Conservation (phyloP, 2,888 invertebrate species). For the Apodemia duryi region DNA sequence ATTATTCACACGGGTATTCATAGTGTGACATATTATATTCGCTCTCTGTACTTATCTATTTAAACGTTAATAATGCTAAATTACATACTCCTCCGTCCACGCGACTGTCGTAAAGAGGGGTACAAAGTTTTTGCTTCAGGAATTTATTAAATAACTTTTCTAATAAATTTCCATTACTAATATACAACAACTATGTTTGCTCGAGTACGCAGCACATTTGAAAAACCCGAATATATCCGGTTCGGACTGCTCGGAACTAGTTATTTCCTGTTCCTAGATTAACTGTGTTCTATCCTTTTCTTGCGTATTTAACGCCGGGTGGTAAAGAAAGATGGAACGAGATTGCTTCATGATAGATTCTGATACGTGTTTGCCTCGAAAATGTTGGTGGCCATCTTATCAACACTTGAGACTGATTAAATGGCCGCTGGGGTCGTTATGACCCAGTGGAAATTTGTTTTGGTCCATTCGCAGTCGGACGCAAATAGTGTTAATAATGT, state of each 20-base stretch:
- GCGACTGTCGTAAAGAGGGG: no score
- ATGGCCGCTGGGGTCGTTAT: slow-evolving; percentile 58
- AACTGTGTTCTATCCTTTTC: slow-evolving; percentile 36
- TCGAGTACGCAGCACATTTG: slow-evolving; percentile 43
- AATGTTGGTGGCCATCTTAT: slow-evolving; percentile 43
- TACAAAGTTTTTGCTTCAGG: no score
- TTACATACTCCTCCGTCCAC: no score
- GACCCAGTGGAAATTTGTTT: slow-evolving; percentile 51
- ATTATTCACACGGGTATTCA: no score
- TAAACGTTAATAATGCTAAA: no score
- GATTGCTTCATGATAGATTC: slow-evolving; percentile 48
- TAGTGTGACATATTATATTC: no score
- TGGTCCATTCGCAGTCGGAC: slow-evolving; percentile 46
- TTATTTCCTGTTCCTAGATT: slow-evolving; percentile 58
- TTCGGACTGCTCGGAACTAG: slow-evolving; percentile 49
- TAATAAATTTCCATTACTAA: slow-evolving; percentile 47
- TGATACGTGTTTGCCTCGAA: slow-evolving; percentile 33
- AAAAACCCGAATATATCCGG: slow-evolving; percentile 57
- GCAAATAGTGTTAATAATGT: slow-evolving; percentile 39
- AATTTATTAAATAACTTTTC: slow-evolving; percentile 39
- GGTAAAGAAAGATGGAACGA: slow-evolving; percentile 26
- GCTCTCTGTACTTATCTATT: no score
- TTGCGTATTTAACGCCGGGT: background rate
- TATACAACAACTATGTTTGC: slow-evolving; percentile 38
- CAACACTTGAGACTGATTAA: slow-evolving; percentile 67